Base-by-base conservation (phyloP, 2,797 vertebrate species). In the Hippoglossus hippoglossus region DNA sequence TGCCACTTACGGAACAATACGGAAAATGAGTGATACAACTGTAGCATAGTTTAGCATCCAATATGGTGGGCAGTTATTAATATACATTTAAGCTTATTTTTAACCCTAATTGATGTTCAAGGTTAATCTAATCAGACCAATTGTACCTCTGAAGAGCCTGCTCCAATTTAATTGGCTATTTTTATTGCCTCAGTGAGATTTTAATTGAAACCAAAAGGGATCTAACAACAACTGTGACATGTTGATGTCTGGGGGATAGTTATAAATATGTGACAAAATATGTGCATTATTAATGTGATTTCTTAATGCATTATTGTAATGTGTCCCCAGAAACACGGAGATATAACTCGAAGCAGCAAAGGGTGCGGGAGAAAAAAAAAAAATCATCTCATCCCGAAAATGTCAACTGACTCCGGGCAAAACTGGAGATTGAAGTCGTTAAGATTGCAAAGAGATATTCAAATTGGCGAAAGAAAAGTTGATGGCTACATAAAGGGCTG, bases 151-250 rank as follows among this genome's bases (percentile, higher is more conserved):
- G 92, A 95, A 95, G 94, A 94, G 93, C 85, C 92, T 94, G 94
- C 92, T 95, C 94, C 93, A 95, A 83, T 95, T 95, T 94, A 95
- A 95, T 95, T 95, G 95, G 91, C 94, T 95, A 95, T 95, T 95
- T 95, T 94, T 94, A 95, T 95, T 95, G 94, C 94, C 94, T 94
- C 91, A 81, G 91, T 84, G 87, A 94, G 92, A 91, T 94, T 94
- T 95, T 95, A 95, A 95, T 95, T 95, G 94, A 95, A 94, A 95
- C 93, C 94, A 94, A 94, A 93, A 92, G 94, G 92, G 92, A 94
- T 93, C 93, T 92, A 94, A 95, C 94, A 95, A 95, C 94, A 95
- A 95, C 93, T 93, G 93, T 95, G 94, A 94, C 94, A 94, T 93
- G 92, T 89, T 92, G 92, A 94, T 91, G 92, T 95, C 94, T 92